A percentile compares a stretch with the other conserved stretches of the same genome.
These are phyloP conservation scores for Stegophylla sp. DNA, from an alignment of 2,888 invertebrate species.

Conservation along the genomic window DNA sequence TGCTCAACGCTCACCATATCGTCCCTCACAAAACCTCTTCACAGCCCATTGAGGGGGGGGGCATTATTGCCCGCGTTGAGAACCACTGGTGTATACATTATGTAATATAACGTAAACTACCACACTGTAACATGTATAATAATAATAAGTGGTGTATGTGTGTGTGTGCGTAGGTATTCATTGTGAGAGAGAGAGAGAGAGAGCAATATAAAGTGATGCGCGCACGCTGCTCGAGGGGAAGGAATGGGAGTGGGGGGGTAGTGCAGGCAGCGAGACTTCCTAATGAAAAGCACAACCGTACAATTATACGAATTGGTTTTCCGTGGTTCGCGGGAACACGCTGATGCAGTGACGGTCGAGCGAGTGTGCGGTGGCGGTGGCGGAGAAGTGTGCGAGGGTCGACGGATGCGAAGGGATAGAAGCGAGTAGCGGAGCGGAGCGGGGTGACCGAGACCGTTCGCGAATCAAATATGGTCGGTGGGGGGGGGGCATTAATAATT, in stretches of 20 bases:
- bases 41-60: too few species aligned
- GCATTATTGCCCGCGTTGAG: too few species aligned
- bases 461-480: constrained; percentile 43
- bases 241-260: too few species aligned
- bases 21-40: too few species aligned
- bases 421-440: neutral
- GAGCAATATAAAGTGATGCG: neutral
- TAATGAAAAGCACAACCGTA: constrained; percentile 40
- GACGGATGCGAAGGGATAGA: neutral
- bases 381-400: too few species aligned
- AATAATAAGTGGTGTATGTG: too few species aligned
- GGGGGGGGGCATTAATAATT: constrained; percentile 56
- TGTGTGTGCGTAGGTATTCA: too few species aligned
- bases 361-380: neutral
- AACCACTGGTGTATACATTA: too few species aligned
- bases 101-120: too few species aligned
- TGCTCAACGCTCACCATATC: too few species aligned
- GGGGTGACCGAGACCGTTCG: neutral
- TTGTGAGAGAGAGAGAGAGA: neutral
- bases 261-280: neutral
- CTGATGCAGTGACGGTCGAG: neutral
- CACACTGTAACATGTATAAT: too few species aligned
- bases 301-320: constrained; percentile 46
- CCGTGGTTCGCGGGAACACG: neutral
- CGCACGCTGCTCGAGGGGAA: neutral